Percentiles rank a stretch among this genome's conserved stretches.
Conservation (phyloP, 1,140 invertebrate genomes). For the Gyrodactylus salaris region DNA sequence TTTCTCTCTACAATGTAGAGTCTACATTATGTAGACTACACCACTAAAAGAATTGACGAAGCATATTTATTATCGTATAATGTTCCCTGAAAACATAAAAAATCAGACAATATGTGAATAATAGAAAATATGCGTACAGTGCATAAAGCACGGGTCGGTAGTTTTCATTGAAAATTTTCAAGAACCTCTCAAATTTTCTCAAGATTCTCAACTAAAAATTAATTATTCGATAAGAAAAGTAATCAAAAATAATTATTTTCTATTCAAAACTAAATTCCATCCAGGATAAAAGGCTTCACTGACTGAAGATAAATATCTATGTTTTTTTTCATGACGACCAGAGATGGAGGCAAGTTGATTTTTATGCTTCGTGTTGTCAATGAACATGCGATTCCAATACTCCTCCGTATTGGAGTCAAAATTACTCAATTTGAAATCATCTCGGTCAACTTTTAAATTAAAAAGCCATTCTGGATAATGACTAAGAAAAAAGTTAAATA, state of each 20-base stretch:
- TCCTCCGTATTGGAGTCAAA: neutral
- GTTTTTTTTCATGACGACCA: neutral
- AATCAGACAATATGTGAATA: no score
- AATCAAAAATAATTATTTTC: neutral
- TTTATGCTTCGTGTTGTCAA: neutral
- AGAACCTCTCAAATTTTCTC: no score
- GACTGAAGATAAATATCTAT: neutral
- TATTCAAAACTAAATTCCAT: neutral
- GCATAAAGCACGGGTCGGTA: no score
- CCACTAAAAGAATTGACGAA: no score
- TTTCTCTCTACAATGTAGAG: no score
- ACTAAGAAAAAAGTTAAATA: neutral
- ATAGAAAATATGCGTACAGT: no score
- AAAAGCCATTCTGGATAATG: neutral
- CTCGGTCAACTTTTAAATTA: neutral
- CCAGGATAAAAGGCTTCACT: neutral
- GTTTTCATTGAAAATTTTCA: no score
- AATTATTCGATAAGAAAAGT: no score
- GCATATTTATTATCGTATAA: no score
- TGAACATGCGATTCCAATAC: neutral
- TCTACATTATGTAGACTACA: no score
- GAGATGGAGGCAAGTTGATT: neutral
- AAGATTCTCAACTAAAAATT: no score
- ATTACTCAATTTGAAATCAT: neutral
- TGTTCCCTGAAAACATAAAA: no score